Percentiles rank a stretch among this genome's conserved stretches.
Evolutionary conservation across 2,113 vertebrate species (phyloP).

Genomic region (Ptychochromis oligacanthus): DNA sequence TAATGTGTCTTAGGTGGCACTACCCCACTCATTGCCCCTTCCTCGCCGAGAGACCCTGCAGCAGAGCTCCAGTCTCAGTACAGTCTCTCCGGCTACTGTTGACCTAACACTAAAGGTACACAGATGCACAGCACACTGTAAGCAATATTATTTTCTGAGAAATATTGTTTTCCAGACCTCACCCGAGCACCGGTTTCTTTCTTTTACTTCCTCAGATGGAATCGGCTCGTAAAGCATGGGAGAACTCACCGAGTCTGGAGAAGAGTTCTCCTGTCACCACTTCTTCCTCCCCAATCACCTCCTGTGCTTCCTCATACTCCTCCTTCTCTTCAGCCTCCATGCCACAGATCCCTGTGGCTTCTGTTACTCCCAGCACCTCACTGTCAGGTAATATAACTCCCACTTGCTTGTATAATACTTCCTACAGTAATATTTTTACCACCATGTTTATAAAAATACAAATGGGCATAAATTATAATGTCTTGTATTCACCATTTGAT

Average conservation of each 20-base stretch:
- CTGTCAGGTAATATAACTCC: slow-evolving; percentile 84
- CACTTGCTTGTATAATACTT: neutral
- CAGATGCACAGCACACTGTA: neutral
- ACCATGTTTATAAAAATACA: neutral
- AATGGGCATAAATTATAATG: neutral
- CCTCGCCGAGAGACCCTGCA: slow-evolving; percentile 93
- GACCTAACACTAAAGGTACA: slow-evolving; percentile 97
- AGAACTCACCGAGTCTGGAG: slow-evolving; percentile 96
- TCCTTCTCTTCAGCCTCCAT: slow-evolving; percentile 95
- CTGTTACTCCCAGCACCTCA: slow-evolving; percentile 94
- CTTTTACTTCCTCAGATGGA: slow-evolving; percentile 87
- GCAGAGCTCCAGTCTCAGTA: slow-evolving; percentile 93
- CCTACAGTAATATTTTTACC: neutral
- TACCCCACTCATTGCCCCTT: slow-evolving; percentile 93
- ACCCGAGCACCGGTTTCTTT: neutral
- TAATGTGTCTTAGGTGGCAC: slow-evolving; percentile 85
- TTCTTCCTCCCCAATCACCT: slow-evolving; percentile 88
- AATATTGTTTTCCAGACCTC: neutral
- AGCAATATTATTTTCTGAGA: neutral
- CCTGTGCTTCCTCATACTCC: slow-evolving; percentile 86
- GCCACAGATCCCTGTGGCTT: slow-evolving; percentile 96
- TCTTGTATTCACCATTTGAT: neutral
- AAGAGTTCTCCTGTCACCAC: slow-evolving; percentile 93
- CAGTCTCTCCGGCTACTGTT: slow-evolving; percentile 95
- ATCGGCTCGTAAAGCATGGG: slow-evolving; percentile 97